A percentile compares a stretch with the other conserved stretches of the same genome.
phyloP scores from a whole-genome alignment of 2,113 vertebrate genomes.

The Malurus melanocephalus region DNA sequence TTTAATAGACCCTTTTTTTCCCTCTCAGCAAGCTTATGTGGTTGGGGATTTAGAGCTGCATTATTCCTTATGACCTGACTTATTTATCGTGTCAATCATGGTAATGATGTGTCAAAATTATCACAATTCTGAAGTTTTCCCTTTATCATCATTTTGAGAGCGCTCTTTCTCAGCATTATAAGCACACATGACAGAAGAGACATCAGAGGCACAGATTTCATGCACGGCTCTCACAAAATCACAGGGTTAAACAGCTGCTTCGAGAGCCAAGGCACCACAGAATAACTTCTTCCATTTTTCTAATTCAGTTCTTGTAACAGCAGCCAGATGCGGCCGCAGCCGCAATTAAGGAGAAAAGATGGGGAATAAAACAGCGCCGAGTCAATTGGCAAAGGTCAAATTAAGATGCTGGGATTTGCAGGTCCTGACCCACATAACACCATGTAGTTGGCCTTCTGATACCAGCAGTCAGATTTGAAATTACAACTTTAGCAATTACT shows the following conservation, averaged over 20 bases:
- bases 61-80: constrained; percentile 67
- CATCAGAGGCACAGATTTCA: neutral
- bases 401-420: constrained; percentile 2
- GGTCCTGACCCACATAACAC: constrained; percentile 3
- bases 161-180: neutral
- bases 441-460: neutral
- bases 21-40: constrained; percentile 36
- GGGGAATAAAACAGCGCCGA: neutral
- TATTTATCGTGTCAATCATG: constrained; percentile 70
- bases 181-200: neutral
- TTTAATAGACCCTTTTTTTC: constrained; percentile 44
- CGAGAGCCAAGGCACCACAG: neutral
- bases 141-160: neutral
- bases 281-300: constrained; percentile 27
- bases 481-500: constrained; percentile 15
- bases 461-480: neutral
- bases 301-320: constrained; percentile 15
- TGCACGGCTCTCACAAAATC: neutral
- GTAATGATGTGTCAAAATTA: constrained; percentile 61
- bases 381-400: constrained; percentile 35
- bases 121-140: constrained; percentile 28
- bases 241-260: neutral
- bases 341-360: constrained; percentile 23
- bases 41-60: constrained; percentile 43
- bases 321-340: neutral